Base-by-base conservation (phyloP, 2,797 vertebrate species). In the Sebastes vulpes region DNA sequence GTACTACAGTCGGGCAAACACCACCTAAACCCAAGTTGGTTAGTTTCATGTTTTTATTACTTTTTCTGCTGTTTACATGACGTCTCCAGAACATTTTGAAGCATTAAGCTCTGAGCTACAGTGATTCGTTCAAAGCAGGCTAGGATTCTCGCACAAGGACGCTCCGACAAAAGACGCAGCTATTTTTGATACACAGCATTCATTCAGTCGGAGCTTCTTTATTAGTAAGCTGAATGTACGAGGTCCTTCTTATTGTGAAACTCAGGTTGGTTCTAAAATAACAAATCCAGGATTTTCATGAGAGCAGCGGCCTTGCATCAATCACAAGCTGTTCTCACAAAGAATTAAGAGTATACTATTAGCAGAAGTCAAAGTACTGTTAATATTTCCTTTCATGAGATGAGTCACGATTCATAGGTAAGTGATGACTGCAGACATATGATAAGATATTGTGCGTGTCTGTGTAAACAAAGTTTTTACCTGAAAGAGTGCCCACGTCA, bases 131-230 rank as follows among this genome's bases (percentile, higher is more conserved):
- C 23, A 48, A 5, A 42, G 26, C 58, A 48, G 38, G 21, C 63
- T 20, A 20, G 23, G 38, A 82, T 64, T 58, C 46, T 81, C 2
- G 6, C 71, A 56, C 81, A 85, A 84, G 80, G 83, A 87, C 23
- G 1, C 59, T 42, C 46, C 9, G 9, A 92, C 83, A 92, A 90
- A 89, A 85, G 79, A 21, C 3, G 18, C 0, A 54, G 79, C 85
- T 90, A 91, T 90, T 89, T 90, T 75, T 81, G 42, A 86, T 7
- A 1, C 1, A 3, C 3, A 4, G 63, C 52, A 12, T 75, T 77
- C 75, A 82, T 74, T 84, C 81, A 70, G 35, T 69, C 7, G 1
- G 14, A 70, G 74, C 50, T 32, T 65, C 58, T 84, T 73, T 70
- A 66, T 79, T 54, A 9, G 35, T 16, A 23, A 65, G 26, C 32